Conservation (phyloP, 2,888 invertebrate species). For the Acutogordius australiensis region DNA sequence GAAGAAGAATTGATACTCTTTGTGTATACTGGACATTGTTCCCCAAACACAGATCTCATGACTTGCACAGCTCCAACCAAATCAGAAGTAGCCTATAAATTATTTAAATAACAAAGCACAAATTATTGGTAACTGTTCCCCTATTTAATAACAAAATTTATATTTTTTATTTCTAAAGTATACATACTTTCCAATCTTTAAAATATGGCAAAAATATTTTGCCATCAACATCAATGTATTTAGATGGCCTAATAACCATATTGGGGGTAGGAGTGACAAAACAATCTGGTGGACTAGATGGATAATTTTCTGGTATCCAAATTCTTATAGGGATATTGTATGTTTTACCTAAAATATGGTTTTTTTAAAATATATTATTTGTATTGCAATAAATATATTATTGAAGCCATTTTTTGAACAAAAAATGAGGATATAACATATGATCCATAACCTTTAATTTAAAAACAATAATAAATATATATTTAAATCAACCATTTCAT, state of each 20-base stretch:
- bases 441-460: too few species aligned
- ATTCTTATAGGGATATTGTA: slow-evolving; percentile 90
- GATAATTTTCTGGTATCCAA: slow-evolving; percentile 87
- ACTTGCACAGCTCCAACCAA: slow-evolving; percentile 51
- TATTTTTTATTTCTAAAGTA: slow-evolving; percentile 20
- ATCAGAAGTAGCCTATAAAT: slow-evolving; percentile 42
- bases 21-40: slow-evolving; percentile 54
- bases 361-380: too few species aligned
- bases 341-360: slow-evolving; percentile 37
- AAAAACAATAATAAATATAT: too few species aligned
- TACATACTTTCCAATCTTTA: slow-evolving; percentile 45
- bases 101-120: not conserved
- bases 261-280: slow-evolving; percentile 63
- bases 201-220: slow-evolving; percentile 82
- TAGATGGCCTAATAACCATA: slow-evolving; percentile 77
- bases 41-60: slow-evolving; percentile 66
- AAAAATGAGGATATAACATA: too few species aligned
- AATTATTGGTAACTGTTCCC: not conserved
- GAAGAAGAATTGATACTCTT: slow-evolving; percentile 21
- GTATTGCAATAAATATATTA: too few species aligned
- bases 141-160: not conserved
- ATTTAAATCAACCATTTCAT: too few species aligned
- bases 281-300: slow-evolving; percentile 64
- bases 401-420: too few species aligned
- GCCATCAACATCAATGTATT: slow-evolving; percentile 72